A percentile compares a stretch with the other conserved stretches of the same genome.
Evolutionary conservation across 2,113 vertebrate species (phyloP).

Genomic region (Clarias macrocephalus): DNA sequence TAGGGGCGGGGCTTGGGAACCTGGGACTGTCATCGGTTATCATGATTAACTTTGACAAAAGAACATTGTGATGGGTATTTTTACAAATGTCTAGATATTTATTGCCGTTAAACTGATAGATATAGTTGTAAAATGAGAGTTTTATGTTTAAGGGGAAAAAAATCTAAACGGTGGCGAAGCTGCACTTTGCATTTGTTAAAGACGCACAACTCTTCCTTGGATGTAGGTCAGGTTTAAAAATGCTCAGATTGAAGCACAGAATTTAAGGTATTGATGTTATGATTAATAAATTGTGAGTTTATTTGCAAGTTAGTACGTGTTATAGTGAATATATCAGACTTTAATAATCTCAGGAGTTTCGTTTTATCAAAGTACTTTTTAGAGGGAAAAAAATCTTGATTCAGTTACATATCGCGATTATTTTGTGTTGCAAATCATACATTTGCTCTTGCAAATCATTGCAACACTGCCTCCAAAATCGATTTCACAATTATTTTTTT

Average conservation of each 20-base stretch:
- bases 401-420: no score
- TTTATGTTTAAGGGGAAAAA: no score
- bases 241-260: not conserved
- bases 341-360: not conserved
- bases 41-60: not conserved
- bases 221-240: not conserved
- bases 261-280: not conserved
- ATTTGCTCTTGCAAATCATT: no score
- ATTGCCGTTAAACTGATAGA: no score
- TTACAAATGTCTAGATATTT: not conserved
- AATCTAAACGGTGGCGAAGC: no score
- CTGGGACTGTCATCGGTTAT: not conserved
- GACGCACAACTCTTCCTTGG: not conserved
- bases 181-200: not conserved
- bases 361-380: not conserved
- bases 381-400: no score
- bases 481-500: no score
- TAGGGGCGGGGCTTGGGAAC: not conserved
- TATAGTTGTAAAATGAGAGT: no score
- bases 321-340: not conserved
- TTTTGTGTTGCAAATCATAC: no score
- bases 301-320: not conserved
- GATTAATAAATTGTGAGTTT: not conserved
- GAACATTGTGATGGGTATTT: not conserved
- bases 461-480: no score